A percentile compares a stretch with the other conserved stretches of the same genome.
phyloP scores from a whole-genome alignment of 2,888 invertebrate species.

The Taenaris catops region DNA sequence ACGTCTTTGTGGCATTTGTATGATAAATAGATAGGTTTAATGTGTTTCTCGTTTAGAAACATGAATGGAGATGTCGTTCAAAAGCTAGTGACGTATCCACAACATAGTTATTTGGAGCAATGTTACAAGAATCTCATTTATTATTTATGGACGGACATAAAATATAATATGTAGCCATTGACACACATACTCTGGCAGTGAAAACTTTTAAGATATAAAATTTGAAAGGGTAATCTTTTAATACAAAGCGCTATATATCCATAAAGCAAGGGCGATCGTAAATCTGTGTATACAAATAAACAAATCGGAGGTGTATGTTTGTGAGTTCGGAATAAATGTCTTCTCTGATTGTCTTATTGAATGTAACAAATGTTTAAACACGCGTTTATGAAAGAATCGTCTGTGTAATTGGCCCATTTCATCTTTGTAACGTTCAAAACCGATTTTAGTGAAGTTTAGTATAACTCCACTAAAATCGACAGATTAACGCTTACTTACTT shows the following conservation, averaged over 20 bases:
- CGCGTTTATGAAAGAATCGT: no score
- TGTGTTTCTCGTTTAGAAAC: slow-evolving; percentile 3
- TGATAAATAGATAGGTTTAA: no score
- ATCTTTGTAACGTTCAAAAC: no score
- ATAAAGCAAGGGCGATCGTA: slow-evolving; percentile 21
- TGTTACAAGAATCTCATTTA: slow-evolving; percentile 25
- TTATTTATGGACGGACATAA: slow-evolving; percentile 53
- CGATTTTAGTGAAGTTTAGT: no score
- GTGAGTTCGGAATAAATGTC: no score
- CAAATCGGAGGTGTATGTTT: no score
- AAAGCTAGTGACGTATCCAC: slow-evolving; percentile 7
- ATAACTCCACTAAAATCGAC: no score
- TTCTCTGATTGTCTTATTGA: no score
- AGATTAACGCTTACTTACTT: no score
- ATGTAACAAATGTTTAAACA: no score
- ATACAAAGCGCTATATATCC: slow-evolving; percentile 13
- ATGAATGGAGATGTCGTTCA: slow-evolving; percentile 7
- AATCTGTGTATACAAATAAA: slow-evolving; percentile 6
- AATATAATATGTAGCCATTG: slow-evolving; percentile 53
- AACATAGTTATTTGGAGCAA: slow-evolving; percentile 25
- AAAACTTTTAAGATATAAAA: slow-evolving; percentile 25
- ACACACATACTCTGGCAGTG: slow-evolving; percentile 42
- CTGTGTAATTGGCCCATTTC: no score
- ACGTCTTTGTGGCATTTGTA: no score
- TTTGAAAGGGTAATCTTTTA: slow-evolving; percentile 22